These are phyloP conservation scores for Cheilosia soror DNA, from an alignment of 2,888 invertebrate species.

Conservation along the genomic window DNA sequence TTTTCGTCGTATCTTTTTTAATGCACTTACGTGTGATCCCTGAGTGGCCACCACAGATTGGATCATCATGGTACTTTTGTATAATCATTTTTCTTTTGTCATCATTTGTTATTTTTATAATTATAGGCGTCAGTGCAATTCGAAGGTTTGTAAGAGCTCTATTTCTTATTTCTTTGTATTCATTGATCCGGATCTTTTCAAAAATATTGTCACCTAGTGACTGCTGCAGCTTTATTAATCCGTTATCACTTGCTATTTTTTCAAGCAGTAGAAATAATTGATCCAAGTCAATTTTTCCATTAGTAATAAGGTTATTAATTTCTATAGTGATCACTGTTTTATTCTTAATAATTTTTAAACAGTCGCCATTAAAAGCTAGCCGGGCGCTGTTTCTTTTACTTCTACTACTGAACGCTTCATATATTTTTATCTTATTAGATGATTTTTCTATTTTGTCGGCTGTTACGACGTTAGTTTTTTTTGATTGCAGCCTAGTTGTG, in stretches of 20 bases:
- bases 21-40: constrained; percentile 8
- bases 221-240: constrained; percentile 9
- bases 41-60: constrained; percentile 9
- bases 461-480: no score
- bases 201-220: constrained; percentile 33
- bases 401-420: constrained; percentile 13
- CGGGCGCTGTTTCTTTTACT: constrained; percentile 11
- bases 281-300: constrained; percentile 20
- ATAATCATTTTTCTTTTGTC: neutral
- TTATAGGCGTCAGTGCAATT: constrained; percentile 13
- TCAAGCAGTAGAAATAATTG: constrained; percentile 1
- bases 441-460: no score
- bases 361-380: constrained; percentile 13
- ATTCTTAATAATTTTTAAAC: constrained; percentile 6
- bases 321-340: constrained; percentile 20
- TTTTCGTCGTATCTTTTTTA: constrained; percentile 20
- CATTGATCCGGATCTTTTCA: constrained; percentile 17
- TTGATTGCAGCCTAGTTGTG: no score
- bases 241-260: neutral
- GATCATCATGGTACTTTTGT: neutral
- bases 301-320: neutral
- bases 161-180: neutral
- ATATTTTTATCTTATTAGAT: no score
- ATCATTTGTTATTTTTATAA: neutral
- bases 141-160: no score